Evolutionary conservation across 1,140 invertebrate species (phyloP).

Genomic region (Latrodectus geometricus): DNA sequence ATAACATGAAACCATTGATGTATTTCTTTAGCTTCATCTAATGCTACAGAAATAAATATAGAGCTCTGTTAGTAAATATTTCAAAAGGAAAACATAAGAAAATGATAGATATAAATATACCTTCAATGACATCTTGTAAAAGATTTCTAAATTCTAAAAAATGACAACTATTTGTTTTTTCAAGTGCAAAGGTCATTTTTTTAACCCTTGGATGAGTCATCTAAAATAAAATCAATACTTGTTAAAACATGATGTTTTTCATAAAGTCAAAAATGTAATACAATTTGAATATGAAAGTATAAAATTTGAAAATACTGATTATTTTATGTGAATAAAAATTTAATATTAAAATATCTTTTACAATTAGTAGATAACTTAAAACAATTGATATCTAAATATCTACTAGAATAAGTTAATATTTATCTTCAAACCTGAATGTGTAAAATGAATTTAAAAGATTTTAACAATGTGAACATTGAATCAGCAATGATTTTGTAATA

Average conservation of each 20-base stretch:
- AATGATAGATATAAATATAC: not conserved
- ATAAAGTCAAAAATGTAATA: not conserved
- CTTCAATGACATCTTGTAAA: constrained; percentile 43
- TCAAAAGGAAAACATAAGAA: constrained; percentile 4
- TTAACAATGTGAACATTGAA: no score
- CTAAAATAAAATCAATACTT: constrained; percentile 20
- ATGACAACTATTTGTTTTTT: constrained; percentile 43
- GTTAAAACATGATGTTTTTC: not conserved
- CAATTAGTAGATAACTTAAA: no score
- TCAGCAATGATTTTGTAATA: no score
- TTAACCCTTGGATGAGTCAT: constrained; percentile 29
- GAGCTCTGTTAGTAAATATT: constrained; percentile 5
- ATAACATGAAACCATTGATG: constrained; percentile 16
- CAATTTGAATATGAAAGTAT: no score
- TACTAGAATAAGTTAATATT: no score
- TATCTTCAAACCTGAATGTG: no score
- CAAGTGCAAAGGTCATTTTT: constrained; percentile 48
- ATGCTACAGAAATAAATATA: constrained; percentile 10
- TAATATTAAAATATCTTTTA: no score
- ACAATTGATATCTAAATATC: no score
- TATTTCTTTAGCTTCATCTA: constrained; percentile 53
- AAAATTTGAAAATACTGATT: no score
- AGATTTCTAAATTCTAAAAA: constrained; percentile 27
- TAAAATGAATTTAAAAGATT: no score
- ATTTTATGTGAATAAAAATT: no score